phyloP scores from a whole-genome alignment of 1,140 invertebrate genomes.

The Drosophila miranda region DNA sequence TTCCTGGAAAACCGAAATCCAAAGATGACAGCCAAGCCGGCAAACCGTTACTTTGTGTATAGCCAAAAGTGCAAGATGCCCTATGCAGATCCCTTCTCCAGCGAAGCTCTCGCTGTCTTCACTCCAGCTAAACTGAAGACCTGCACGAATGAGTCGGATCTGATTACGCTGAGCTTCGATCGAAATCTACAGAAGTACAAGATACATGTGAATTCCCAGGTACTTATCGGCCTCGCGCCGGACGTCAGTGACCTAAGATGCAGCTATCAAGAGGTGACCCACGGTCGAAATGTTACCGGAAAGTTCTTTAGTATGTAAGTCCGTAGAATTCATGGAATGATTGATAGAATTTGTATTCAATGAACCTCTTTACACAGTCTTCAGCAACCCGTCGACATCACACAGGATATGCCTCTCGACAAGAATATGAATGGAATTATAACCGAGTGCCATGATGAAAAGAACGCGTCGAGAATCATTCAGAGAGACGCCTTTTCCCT shows the following conservation, averaged over 20 bases:
- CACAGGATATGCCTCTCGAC: background rate
- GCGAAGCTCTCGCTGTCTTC: constrained; percentile 1
- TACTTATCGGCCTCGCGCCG: constrained; percentile 1
- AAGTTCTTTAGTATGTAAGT: constrained; percentile 17
- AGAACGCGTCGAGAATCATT: background rate
- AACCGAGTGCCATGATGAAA: constrained; percentile 28
- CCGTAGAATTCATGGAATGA: background rate
- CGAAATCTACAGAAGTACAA: constrained; percentile 8
- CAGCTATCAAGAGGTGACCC: constrained; percentile 22
- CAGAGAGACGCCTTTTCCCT: constrained; percentile 49
- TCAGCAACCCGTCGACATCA: background rate
- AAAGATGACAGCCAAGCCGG: background rate
- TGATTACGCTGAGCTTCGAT: constrained; percentile 27
- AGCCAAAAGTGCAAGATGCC: constrained; percentile 47
- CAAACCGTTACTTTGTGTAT: constrained; percentile 35
- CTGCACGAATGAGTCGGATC: constrained; percentile 17
- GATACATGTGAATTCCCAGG: constrained; percentile 1
- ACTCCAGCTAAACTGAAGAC: constrained; percentile 7
- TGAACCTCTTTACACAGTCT: background rate
- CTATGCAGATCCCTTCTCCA: constrained; percentile 39
- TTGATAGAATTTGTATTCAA: no score
- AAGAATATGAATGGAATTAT: constrained; percentile 20
- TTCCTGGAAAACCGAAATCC: background rate
- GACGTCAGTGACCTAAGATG: background rate
- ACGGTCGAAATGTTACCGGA: background rate